Conservation (phyloP, 2,888 invertebrate genomes). For the Boloria selene region DNA sequence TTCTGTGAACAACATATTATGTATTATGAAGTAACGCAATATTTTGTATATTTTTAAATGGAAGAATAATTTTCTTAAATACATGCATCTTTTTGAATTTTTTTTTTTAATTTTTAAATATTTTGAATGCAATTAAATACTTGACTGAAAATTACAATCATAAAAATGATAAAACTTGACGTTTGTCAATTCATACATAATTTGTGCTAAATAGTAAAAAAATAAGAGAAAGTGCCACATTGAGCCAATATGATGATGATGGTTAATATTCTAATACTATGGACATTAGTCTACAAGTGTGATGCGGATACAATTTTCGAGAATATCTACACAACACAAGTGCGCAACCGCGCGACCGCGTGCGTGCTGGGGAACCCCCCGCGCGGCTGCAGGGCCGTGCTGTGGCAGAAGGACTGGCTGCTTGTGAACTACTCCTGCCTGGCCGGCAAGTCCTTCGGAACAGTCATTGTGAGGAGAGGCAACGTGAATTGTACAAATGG, state of each 20-base stretch:
- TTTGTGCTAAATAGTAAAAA: neutral
- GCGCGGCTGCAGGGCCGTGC: slow-evolving; percentile 37
- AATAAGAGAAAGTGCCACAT: slow-evolving; percentile 2
- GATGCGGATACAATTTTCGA: slow-evolving; percentile 28
- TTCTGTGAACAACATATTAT: too few species aligned
- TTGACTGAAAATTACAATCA: neutral
- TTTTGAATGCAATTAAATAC: neutral
- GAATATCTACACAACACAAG: slow-evolving; percentile 22
- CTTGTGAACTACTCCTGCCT: slow-evolving; percentile 39
- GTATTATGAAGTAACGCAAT: too few species aligned
- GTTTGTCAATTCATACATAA: neutral
- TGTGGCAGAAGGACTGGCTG: slow-evolving; percentile 39
- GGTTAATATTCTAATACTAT: slow-evolving; percentile 21
- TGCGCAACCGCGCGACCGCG: slow-evolving; percentile 30
- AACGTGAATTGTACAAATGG: slow-evolving; percentile 27
- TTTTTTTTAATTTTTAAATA: too few species aligned
- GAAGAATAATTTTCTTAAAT: too few species aligned
- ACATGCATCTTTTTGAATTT: too few species aligned
- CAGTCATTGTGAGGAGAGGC: slow-evolving; percentile 26
- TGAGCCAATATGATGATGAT: slow-evolving; percentile 1
- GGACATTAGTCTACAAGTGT: slow-evolving; percentile 15
- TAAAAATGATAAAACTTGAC: neutral
- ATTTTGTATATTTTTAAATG: too few species aligned
- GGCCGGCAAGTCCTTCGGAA: neutral
- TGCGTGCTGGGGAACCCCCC: slow-evolving; percentile 25